Evolutionary conservation across 2,113 vertebrate genomes (phyloP), one percentile per base, ranked within the genome.

Genomic region (Chrysemys picta): DNA sequence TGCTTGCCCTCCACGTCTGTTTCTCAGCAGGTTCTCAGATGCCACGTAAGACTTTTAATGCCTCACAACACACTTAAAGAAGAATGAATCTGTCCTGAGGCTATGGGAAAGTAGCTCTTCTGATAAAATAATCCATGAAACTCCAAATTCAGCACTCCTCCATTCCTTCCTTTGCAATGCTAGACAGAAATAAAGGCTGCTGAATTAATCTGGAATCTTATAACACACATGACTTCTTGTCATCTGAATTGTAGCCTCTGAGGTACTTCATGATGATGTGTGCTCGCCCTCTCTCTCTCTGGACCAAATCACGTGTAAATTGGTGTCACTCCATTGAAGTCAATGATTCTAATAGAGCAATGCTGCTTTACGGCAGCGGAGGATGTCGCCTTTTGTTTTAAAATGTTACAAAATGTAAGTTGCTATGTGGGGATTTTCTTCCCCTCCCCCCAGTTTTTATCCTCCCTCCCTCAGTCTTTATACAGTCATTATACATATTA

Each of bases 11-110:
- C 87, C 85, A 93, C 27, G 38, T 94, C 93, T 93, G 92, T 89
- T 90, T 97, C 91, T 96, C 89, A 96, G 92, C 75, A 45, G 90
- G 93, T 96, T 96, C 83, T 97, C 76, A 88, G 95, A 52, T 72
- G 90, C 85, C 92, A 88, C 81, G 84, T 90, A 91, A 93, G 87
- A 90, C 84, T 94, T 97, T 91, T 94, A 94, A 91, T 53, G 76
- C 93, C 88, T 89, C 92, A 87, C 88, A 94, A 89, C 65, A 78
- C 13, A 92, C 3, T 35, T 90, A 38, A 47, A 87, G 84, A 95
- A 90, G 93, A 95, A 93, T 59, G 93, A 69, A 88, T 89, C 93
- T 89, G 29, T 96, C 92, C 90, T 75, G 17, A 89, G 88, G 87
- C 59, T 89, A 87, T 0, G 0, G 95, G 83, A 92, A 91, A 94